Evolutionary conservation across 2,113 vertebrate genomes (phyloP), one percentile per base, ranked within the genome.

Genomic region (Myrmecobius fasciatus): DNA sequence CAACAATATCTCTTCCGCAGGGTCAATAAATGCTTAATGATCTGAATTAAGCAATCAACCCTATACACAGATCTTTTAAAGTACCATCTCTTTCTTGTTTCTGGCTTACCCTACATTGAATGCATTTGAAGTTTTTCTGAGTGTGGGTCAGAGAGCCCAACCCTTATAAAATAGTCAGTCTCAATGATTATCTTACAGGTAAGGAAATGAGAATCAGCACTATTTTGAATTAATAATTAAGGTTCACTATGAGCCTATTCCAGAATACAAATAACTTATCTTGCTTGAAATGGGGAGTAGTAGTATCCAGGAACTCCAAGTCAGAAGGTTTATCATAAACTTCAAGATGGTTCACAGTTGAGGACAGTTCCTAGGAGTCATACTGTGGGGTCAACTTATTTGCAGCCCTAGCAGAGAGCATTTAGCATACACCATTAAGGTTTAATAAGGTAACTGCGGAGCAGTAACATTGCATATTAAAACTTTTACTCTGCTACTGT

Each of bases 401-500:
- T 94, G 56, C 47, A 52, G 9, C 60, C 92, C 48, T 91, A 46
- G 89, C 92, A 53, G 95, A 96, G 97, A 94, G 89, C 95, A 95
- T 95, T 97, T 94, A 96, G 92, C 95, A 88, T 93, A 43, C 2
- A 0, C 12, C 93, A 54, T 96, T 92, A 12, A 94, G 53, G 83
- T 97, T 97, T 96, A 92, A 98, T 97, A 95, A 97, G 88, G 96
- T 97, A 96, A 95, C 95, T 89, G 5, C 67, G 92, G 90, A 96
- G 56, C 94, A 47, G 48, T 49, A 47, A 67, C 52, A 51, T 54
- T 53, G 26, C 26, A 43, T 28, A 17, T 97, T 92, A 95, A 91
- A 97, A 92, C 89, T 89, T 94, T 96, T 93, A 91, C 12, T 54
- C 2, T 0, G 24, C 91, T 53, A 43, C 93, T 90, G 47, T 89